phyloP scores from a whole-genome alignment of 2,797 vertebrate species.

The Numenius phaeopus region DNA sequence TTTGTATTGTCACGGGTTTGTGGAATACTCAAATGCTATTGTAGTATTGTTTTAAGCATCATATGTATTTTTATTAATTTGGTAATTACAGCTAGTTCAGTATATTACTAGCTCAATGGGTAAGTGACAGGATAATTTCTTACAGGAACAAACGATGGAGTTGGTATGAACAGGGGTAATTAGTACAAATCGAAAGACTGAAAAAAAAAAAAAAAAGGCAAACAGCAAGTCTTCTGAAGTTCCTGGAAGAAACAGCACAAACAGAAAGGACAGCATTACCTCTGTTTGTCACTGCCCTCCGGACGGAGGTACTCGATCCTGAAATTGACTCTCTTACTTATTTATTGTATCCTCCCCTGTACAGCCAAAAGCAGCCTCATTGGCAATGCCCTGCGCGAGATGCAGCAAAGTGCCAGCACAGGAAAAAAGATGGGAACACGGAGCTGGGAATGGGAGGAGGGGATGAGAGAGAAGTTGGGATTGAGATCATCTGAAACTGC shows the following conservation, averaged over 20 bases:
- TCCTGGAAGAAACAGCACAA: neutral
- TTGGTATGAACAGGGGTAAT: neutral
- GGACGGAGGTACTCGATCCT: rapidly evolving
- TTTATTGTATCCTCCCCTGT: neutral
- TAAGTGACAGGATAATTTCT: neutral
- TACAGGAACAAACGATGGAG: neutral
- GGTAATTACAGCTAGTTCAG: neutral
- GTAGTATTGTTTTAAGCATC: neutral
- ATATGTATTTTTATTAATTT: neutral
- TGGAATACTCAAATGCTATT: neutral
- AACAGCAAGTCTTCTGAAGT: neutral
- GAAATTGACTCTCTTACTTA: neutral
- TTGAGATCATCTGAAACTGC: neutral
- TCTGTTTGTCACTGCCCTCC: neutral
- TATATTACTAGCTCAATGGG: neutral
- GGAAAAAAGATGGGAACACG: neutral
- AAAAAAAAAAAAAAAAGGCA: neutral
- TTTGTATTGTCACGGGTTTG: neutral
- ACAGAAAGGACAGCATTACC: neutral
- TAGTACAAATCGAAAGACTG: neutral
- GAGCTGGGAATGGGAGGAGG: neutral
- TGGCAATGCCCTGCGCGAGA: neutral
- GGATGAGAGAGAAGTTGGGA: neutral
- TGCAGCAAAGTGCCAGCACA: rapidly evolving
- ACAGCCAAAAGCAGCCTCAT: neutral